phyloP scores from a whole-genome alignment of 1,140 invertebrate genomes.

The Bombus pascuorum region DNA sequence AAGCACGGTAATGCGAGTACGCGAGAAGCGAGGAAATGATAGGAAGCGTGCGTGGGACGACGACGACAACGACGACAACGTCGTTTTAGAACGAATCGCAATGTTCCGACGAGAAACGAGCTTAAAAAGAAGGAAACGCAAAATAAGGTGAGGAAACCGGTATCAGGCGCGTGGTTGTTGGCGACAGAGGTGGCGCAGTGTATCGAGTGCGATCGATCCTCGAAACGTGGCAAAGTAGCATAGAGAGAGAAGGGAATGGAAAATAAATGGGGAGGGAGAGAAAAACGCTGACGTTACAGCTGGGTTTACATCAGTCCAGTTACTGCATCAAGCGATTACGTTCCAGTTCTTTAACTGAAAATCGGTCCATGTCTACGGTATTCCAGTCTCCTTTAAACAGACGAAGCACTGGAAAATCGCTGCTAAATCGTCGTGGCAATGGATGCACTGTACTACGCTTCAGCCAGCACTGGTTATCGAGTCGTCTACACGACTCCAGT shows the following conservation, averaged over 20 bases:
- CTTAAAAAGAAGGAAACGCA: background rate
- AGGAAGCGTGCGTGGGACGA: background rate
- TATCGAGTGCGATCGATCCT: conserved; percentile 6
- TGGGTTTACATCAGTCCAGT: too few species aligned
- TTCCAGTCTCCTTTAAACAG: too few species aligned
- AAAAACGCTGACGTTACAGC: background rate
- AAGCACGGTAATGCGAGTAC: background rate
- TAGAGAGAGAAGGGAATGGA: background rate
- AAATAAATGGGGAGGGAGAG: too few species aligned
- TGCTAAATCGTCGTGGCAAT: too few species aligned
- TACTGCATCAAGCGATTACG: too few species aligned
- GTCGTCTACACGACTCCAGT: too few species aligned
- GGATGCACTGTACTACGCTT: too few species aligned
- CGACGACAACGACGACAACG: too few species aligned
- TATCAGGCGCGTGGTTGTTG: background rate
- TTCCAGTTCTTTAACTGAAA: too few species aligned
- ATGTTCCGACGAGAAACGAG: background rate
- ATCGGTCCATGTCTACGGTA: too few species aligned
- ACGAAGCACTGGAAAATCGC: too few species aligned
- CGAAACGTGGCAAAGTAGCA: background rate
- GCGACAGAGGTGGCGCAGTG: background rate
- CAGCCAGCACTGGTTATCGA: too few species aligned
- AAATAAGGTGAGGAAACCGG: background rate
- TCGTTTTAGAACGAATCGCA: background rate
- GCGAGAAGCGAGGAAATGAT: background rate